phyloP scores from a whole-genome alignment of 1,140 invertebrate genomes.

The Ips typographus region DNA sequence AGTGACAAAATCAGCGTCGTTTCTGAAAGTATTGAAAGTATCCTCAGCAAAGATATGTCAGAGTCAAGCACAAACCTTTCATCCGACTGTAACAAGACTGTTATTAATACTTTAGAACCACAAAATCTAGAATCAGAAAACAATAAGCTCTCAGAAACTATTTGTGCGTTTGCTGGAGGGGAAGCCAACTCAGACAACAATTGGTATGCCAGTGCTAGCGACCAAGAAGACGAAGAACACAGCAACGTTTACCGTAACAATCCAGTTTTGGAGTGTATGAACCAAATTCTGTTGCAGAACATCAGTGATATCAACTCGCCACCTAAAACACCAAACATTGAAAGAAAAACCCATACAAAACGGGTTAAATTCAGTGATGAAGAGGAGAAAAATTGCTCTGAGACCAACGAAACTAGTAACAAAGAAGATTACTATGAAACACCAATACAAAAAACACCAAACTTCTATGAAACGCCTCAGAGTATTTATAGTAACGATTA shows the following conservation, averaged over 20 bases:
- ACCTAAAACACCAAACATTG: conserved; percentile 50
- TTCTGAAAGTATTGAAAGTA: conserved; percentile 58
- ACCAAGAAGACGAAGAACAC: conserved; percentile 66
- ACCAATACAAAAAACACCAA: conserved; percentile 49
- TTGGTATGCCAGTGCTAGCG: conserved; percentile 69
- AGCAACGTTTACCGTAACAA: conserved; percentile 69
- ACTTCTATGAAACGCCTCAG: conserved; percentile 59
- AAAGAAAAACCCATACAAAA: conserved; percentile 47
- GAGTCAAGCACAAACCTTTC: conserved; percentile 32
- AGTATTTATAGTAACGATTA: conserved; percentile 66
- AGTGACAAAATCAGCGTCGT: conserved; percentile 60
- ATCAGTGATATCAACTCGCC: conserved; percentile 50
- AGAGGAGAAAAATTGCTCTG: conserved; percentile 40
- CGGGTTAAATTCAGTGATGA: conserved; percentile 51
- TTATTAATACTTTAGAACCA: conserved; percentile 32
- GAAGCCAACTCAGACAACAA: conserved; percentile 60
- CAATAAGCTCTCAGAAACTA: conserved; percentile 43
- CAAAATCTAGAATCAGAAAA: conserved; percentile 22
- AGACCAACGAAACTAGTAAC: conserved; percentile 36
- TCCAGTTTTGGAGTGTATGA: conserved; percentile 74
- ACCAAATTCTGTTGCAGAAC: conserved; percentile 70
- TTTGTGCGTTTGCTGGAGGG: conserved; percentile 50
- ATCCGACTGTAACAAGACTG: conserved; percentile 39
- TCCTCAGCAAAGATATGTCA: conserved; percentile 23
- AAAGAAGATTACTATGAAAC: conserved; percentile 50